Base-by-base conservation (phyloP, 2,797 vertebrate species). In the Microctenopoma lineatum region DNA sequence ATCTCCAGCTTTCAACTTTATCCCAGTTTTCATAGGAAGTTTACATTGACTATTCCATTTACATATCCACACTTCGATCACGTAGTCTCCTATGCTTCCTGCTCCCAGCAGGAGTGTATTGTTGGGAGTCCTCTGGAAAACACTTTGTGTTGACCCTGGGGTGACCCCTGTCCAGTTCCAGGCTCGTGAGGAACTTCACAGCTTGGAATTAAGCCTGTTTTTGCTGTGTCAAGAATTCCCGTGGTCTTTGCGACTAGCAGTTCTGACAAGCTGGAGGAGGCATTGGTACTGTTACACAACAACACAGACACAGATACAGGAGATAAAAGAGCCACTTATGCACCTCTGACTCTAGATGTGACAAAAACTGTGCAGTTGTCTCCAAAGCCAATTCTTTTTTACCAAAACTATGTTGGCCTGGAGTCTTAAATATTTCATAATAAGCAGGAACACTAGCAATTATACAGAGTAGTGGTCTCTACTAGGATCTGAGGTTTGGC, bases 131-230 rank as follows among this genome's bases (percentile, higher is more conserved):
- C 83, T 88, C 71, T 64, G 75, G 81, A 92, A 89, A 89, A 85
- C 83, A 82, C 83, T 87, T 74, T 61, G 67, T 79, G 83, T 88
- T 92, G 91, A 94, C 91, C 92, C 76, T 46, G 47, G 34, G 42
- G 64, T 79, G 89, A 94, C 92, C 91, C 79, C 70, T 84, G 89
- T 84, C 85, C 71, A 84, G 73, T 90, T 89, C 89, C 93, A 91
- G 70, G 75, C 60, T 78, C 68, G 85, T 92, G 91, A 92, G 90
- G 91, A 93, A 94, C 93, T 94, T 94, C 90, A 85, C 93, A 93
- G 87, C 86, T 91, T 91, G 89, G 89, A 91, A 80, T 79, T 77
- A 89, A 90, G 90, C 88, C 89, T 87, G 85, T 88, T 93, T 83
- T 85, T 86, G 80, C 81, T 87, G 87, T 84, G 89, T 91, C 83